Evolutionary conservation across 2,888 invertebrate species (phyloP).

Genomic region (Stenotaenia linearis): DNA sequence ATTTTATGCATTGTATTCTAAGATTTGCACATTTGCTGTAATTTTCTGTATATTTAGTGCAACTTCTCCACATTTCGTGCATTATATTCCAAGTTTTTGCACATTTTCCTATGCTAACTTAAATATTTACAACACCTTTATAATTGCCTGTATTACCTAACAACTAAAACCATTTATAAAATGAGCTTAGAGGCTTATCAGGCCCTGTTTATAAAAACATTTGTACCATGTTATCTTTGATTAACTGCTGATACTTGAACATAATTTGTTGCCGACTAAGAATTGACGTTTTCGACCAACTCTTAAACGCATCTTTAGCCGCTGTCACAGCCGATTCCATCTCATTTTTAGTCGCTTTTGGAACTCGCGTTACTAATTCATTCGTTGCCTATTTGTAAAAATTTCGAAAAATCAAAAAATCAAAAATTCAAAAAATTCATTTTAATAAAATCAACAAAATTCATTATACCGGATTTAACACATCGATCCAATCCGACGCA

Average conservation of each 20-base stretch:
- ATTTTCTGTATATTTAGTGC: too few relatives aligned
- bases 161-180: too few relatives aligned
- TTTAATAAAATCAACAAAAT: not conserved
- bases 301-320: constrained; percentile 69
- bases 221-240: constrained; percentile 71
- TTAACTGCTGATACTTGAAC: constrained; percentile 77
- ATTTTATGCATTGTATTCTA: too few relatives aligned
- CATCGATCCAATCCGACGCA: constrained; percentile 86
- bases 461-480: constrained; percentile 71
- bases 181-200: not conserved
- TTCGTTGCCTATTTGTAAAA: constrained; percentile 62
- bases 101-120: too few relatives aligned
- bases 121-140: too few relatives aligned
- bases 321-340: constrained; percentile 83
- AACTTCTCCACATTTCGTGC: too few relatives aligned
- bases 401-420: too few relatives aligned
- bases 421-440: not conserved
- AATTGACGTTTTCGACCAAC: constrained; percentile 88
- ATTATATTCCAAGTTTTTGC: too few relatives aligned
- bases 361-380: constrained; percentile 70
- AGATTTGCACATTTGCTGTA: too few relatives aligned
- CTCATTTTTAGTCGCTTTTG: constrained; percentile 80
- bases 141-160: too few relatives aligned
- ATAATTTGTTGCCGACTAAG: constrained; percentile 87
- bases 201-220: not conserved